phyloP scores from a whole-genome alignment of 1,140 invertebrate species.

The Oncopeltus fasciatus region DNA sequence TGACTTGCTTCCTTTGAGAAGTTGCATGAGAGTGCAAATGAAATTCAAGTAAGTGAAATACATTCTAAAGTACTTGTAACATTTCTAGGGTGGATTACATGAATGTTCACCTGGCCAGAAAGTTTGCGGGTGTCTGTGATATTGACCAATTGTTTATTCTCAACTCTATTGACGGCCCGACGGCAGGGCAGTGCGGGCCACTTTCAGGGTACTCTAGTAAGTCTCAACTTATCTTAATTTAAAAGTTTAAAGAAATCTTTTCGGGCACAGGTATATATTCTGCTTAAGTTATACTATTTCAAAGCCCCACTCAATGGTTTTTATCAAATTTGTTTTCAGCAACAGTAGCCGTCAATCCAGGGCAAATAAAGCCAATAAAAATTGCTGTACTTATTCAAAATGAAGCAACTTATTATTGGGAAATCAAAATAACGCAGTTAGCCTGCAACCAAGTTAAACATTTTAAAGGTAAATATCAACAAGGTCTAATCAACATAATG shows the following conservation, averaged over 20 bases:
- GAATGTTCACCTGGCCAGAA: conserved; percentile 29
- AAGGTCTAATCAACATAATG: too few relatives aligned
- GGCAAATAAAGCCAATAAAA: conserved; percentile 28
- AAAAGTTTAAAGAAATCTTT: too few relatives aligned
- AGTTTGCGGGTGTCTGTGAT: conserved; percentile 30
- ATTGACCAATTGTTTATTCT: conserved; percentile 31
- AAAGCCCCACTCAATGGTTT: too few relatives aligned
- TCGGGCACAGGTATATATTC: too few relatives aligned
- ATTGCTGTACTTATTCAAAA: conserved; percentile 30
- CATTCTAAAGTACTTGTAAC: too few relatives aligned
- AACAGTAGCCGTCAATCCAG: conserved; percentile 28
- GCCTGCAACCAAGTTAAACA: conserved; percentile 26
- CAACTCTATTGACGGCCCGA: conserved; percentile 31
- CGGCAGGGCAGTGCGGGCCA: conserved; percentile 30
- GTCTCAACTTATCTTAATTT: conserved; percentile 7
- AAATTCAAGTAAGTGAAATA: too few relatives aligned
- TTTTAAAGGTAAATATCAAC: conserved; percentile 26
- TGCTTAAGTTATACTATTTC: background rate
- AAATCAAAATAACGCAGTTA: conserved; percentile 29
- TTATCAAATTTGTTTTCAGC: conserved; percentile 23
- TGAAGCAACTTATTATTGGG: conserved; percentile 28
- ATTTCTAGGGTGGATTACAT: conserved; percentile 28
- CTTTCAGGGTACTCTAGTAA: conserved; percentile 30
- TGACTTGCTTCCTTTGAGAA: too few relatives aligned
- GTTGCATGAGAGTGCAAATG: too few relatives aligned